These are phyloP conservation scores for Ceuthmochares aereus DNA, from an alignment of 2,113 vertebrate species.

Conservation along the genomic window DNA sequence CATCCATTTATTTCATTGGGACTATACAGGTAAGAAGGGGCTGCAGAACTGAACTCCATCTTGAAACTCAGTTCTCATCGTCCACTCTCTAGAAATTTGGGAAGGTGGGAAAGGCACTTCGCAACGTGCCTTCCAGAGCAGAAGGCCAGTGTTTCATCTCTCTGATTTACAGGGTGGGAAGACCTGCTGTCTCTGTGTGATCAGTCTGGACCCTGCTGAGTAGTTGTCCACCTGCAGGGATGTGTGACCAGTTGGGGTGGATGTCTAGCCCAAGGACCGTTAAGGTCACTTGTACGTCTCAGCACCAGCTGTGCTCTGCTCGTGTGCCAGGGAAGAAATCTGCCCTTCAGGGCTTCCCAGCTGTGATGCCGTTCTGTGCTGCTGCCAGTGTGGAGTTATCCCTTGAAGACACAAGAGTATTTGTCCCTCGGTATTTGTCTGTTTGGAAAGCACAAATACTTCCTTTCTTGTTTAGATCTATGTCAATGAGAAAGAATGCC, in stretches of 20 bases:
- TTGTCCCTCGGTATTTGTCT: not conserved
- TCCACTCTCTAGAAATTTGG: not conserved
- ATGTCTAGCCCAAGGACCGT: not conserved
- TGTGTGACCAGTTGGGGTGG: not conserved
- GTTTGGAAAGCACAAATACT: not conserved
- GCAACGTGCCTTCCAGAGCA: not conserved
- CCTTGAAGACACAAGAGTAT: not conserved
- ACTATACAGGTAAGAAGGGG: not conserved
- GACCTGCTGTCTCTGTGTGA: not conserved
- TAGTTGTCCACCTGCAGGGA: not conserved
- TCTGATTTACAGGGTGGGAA: not conserved
- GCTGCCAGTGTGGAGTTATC: not conserved
- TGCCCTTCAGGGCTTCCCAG: conserved; percentile 19
- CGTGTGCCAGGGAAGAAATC: not conserved
- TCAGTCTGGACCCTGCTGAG: not conserved
- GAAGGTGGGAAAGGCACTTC: not conserved
- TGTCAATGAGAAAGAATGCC: not conserved
- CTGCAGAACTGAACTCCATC: not conserved
- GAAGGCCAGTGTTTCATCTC: not conserved
- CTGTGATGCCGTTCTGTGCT: not conserved
- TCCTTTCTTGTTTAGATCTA: conserved; percentile 5
- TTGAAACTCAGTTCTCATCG: not conserved
- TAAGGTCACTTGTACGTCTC: not conserved
- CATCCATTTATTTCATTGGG: not conserved
- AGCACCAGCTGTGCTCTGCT: accelerated